Evolutionary conservation across 1,140 invertebrate species (phyloP).

Genomic region (Cecropterus lyciades): DNA sequence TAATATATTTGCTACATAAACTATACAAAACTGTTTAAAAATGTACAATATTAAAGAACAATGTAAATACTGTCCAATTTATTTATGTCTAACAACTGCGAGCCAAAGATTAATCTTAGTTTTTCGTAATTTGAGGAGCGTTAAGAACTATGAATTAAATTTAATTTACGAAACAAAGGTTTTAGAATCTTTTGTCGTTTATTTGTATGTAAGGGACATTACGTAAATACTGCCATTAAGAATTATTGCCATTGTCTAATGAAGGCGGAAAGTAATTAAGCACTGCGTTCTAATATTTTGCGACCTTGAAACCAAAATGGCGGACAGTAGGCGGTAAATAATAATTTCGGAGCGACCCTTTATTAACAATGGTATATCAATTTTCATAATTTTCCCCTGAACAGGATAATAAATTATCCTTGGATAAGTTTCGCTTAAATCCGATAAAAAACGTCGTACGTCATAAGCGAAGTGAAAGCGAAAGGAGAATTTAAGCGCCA

Average conservation of each 20-base stretch:
- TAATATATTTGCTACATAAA: no score
- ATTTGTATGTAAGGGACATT: slow-evolving; percentile 4
- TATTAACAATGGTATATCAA: slow-evolving; percentile 39
- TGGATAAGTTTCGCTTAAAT: slow-evolving; percentile 32
- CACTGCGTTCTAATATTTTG: slow-evolving; percentile 21
- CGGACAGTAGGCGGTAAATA: slow-evolving; percentile 33
- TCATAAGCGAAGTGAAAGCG: slow-evolving; percentile 32
- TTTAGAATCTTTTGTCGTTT: no score
- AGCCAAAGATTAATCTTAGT: no score
- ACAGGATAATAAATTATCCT: slow-evolving; percentile 41
- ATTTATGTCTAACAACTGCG: no score
- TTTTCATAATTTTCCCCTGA: slow-evolving; percentile 39
- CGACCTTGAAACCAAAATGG: slow-evolving; percentile 21
- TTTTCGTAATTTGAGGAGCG: no score
- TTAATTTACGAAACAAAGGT: no score
- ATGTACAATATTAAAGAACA: no score
- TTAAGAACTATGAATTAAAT: no score
- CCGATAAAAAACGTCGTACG: slow-evolving; percentile 36
- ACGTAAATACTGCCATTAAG: slow-evolving; percentile 15
- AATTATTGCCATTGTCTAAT: slow-evolving; percentile 28
- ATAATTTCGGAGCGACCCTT: slow-evolving; percentile 30
- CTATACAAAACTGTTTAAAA: no score
- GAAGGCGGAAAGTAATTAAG: slow-evolving; percentile 25
- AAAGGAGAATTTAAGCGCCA: slow-evolving; percentile 34
- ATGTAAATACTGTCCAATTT: no score